A percentile compares a stretch with the other conserved stretches of the same genome.
Evolutionary conservation across 2,113 vertebrate species (phyloP).

Genomic region (Colistium nudipinnis): DNA sequence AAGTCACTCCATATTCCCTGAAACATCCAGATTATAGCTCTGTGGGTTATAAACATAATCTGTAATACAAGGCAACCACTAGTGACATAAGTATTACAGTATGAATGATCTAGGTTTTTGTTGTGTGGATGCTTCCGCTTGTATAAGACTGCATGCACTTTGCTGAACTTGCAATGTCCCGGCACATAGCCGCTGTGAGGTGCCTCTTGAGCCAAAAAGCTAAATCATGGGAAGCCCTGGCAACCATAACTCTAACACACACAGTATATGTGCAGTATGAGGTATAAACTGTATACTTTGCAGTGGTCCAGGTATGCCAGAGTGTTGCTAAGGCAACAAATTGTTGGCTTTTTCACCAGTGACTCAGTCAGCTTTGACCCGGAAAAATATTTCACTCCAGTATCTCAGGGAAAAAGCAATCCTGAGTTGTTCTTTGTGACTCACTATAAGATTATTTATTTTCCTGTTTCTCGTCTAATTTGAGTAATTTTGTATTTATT

Average conservation of each 20-base stretch:
- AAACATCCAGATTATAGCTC: no score
- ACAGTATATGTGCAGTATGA: conserved; percentile 16
- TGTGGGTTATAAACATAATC: no score
- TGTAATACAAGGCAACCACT: no score
- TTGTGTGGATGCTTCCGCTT: conserved; percentile 39
- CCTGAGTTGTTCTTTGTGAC: conserved; percentile 39
- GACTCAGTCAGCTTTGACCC: conserved; percentile 67
- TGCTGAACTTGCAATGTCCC: conserved; percentile 72
- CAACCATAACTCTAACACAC: conserved; percentile 5
- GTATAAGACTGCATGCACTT: conserved; percentile 50
- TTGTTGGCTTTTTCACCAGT: conserved; percentile 57
- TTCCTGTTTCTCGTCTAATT: not conserved
- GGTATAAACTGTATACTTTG: conserved; percentile 27
- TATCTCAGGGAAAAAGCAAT: conserved; percentile 54
- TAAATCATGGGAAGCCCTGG: conserved; percentile 53
- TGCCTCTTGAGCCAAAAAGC: conserved; percentile 41
- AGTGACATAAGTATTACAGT: no score
- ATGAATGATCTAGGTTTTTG: no score
- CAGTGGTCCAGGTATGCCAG: conserved; percentile 46
- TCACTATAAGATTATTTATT: conserved; percentile 32
- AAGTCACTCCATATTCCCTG: no score
- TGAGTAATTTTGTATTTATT: not conserved
- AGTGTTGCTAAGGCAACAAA: conserved; percentile 72
- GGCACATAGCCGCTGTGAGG: conserved; percentile 52
- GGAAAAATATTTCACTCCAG: conserved; percentile 69